These are phyloP conservation scores for Odontocolon sp. DNA, from an alignment of 2,888 invertebrate genomes.

Conservation along the genomic window DNA sequence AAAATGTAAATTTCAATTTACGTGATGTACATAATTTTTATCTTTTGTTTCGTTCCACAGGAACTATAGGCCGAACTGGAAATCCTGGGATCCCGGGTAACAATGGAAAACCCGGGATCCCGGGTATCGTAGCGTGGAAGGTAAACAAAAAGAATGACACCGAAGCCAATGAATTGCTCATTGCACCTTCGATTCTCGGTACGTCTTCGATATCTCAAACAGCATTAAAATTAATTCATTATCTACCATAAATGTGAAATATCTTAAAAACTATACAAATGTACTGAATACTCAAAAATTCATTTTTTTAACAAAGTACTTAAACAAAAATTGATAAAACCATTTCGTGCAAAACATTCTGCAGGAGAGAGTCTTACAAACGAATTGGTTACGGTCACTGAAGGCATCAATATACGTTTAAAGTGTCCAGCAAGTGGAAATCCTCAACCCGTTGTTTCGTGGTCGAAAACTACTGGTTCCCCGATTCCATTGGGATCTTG, in stretches of 20 bases:
- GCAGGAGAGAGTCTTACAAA: slow-evolving; percentile 60
- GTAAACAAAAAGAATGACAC: slow-evolving; percentile 83
- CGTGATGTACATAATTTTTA: background rate
- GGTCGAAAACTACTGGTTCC: slow-evolving; percentile 86
- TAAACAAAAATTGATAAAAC: background rate
- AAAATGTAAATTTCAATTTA: background rate
- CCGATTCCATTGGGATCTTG: slow-evolving; percentile 85
- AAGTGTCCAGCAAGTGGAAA: slow-evolving; percentile 90
- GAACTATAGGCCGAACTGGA: slow-evolving; percentile 87
- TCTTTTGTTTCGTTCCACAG: slow-evolving; percentile 73
- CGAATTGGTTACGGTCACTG: slow-evolving; percentile 87
- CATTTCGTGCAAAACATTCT: slow-evolving; percentile 17
- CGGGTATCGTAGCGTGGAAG: slow-evolving; percentile 91
- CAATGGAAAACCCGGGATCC: slow-evolving; percentile 88
- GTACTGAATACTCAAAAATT: too few relatives aligned
- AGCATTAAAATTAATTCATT: background rate
- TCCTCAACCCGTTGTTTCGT: slow-evolving; percentile 90
- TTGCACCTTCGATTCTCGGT: slow-evolving; percentile 94
- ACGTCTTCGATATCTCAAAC: slow-evolving; percentile 64
- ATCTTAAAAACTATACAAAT: background rate
- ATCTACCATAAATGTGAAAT: background rate
- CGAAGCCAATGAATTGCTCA: slow-evolving; percentile 86
- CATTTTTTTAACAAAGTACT: too few relatives aligned
- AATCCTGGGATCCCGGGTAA: slow-evolving; percentile 82
- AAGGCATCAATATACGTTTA: slow-evolving; percentile 91